Base-by-base conservation (phyloP, 2,797 vertebrate species). In the Fistularia commersonii region DNA sequence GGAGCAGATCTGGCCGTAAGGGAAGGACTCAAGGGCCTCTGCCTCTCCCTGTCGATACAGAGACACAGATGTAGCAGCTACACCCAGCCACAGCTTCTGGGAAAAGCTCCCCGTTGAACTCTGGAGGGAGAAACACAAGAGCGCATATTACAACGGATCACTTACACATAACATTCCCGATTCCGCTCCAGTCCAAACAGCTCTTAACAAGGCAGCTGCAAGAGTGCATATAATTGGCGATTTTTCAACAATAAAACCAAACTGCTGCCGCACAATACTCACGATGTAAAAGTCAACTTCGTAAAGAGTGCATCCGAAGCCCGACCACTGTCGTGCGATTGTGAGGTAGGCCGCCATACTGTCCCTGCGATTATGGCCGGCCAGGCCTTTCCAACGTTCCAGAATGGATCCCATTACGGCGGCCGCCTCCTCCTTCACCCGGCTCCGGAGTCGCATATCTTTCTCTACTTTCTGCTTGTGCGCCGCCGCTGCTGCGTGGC, bases 271-370 rank as follows among this genome's bases (percentile, higher is more conserved):
- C 33, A 35, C 7, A 13, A 32, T 64, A 90, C 93, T 90, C 80
- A 93, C 93, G 73, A 79, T 81, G 1, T 86, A 91, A 69, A 93
- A 89, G 74, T 92, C 90, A 23, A 95, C 92, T 49, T 98, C 94
- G 14, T 95, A 98, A 63, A 96, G 92, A 0, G 93, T 95, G 86
- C 94, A 94, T 74, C 95, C 95, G 11, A 95, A 97, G 51, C 93
- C 94, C 0, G 93, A 92, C 95, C 94, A 98, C 84, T 93, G 93
- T 48, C 92, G 91, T 49, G 93, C 93, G 60, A 96, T 90, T 7
- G 91, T 80, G 83, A 98, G 84, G 71, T 96, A 95, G 67, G 94
- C 89, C 0, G 94, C 90, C 92, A 95, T 94, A 80, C 93, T 93
- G 79, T 98, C 93, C 12, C 87, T 83, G 61, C 89, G 83, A 81